Percentiles rank a stretch among this genome's conserved stretches.
Evolutionary conservation across 92 coral and sea anemone species (phyloP).

Genomic region (Phenganax marumi): DNA sequence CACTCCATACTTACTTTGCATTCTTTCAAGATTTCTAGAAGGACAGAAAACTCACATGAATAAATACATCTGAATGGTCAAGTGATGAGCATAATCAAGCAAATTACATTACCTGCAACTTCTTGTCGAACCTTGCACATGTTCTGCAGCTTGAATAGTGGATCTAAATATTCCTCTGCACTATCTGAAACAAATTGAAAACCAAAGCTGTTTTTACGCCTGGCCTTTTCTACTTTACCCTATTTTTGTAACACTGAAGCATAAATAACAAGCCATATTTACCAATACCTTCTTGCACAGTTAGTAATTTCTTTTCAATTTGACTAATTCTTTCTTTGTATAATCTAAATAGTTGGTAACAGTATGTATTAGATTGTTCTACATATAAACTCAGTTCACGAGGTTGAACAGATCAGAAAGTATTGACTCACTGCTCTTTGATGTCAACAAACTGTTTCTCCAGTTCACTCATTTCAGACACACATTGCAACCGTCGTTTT

Average conservation of each 20-base stretch:
- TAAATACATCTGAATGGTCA: neutral
- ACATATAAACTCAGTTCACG: neutral
- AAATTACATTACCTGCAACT: constrained; percentile 75
- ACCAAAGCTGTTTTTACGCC: neutral
- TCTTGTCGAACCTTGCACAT: constrained; percentile 94
- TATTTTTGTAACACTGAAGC: neutral
- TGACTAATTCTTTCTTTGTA: constrained; percentile 87
- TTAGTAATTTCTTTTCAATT: constrained; percentile 87
- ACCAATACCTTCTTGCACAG: constrained; percentile 71
- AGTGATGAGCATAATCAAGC: neutral
- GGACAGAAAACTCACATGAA: constrained; percentile 10
- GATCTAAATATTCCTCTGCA: constrained; percentile 88
- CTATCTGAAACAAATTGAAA: constrained; percentile 19
- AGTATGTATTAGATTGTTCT: neutral
- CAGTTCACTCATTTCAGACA: constrained; percentile 91
- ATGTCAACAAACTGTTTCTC: constrained; percentile 92
- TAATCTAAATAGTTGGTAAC: constrained; percentile 52
- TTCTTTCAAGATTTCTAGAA: constrained; percentile 77
- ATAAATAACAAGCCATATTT: neutral
- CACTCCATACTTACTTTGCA: constrained; percentile 71
- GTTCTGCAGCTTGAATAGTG: constrained; percentile 80
- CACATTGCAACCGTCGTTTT: constrained; percentile 82
- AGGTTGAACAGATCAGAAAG: neutral
- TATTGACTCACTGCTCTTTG: constrained; percentile 83
- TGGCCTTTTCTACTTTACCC: neutral